A percentile compares a stretch with the other conserved stretches of the same genome.
Evolutionary conservation across 2,888 invertebrate genomes (phyloP).

Genomic region (Amiota communis): DNA sequence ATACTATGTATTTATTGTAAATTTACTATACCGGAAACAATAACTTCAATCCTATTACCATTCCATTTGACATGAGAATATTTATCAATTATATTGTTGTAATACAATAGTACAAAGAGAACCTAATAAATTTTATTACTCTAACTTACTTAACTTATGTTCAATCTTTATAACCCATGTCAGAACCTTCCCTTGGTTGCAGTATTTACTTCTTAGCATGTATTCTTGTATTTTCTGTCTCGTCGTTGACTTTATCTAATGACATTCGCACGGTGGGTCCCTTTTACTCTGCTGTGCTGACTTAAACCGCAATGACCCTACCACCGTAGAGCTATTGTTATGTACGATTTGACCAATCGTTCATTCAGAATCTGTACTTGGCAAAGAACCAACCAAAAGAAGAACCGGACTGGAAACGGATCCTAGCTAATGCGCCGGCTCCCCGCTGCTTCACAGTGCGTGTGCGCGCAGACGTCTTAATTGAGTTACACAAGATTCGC

Average conservation of each 20-base stretch:
- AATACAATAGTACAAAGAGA: no score
- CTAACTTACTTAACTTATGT: no score
- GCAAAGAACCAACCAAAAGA: background rate
- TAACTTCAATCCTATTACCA: no score
- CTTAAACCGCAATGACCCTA: conserved; percentile 58
- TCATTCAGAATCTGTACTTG: conserved; percentile 39
- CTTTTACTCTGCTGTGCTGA: background rate
- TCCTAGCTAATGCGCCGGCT: conserved; percentile 58
- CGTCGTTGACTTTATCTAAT: conserved; percentile 50
- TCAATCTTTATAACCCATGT: no score
- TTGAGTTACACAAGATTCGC: conserved; percentile 65
- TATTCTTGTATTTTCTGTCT: background rate
- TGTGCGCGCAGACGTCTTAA: conserved; percentile 64
- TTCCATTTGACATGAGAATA: no score
- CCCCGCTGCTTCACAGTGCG: conserved; percentile 66
- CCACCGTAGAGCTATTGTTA: conserved; percentile 52
- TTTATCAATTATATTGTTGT: no score
- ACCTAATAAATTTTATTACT: no score
- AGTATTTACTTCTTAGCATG: no score
- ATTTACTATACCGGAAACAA: no score
- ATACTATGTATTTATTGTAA: no score
- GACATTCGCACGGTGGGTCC: conserved; percentile 51
- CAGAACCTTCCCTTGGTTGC: no score
- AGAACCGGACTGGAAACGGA: conserved; percentile 36
- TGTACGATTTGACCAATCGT: conserved; percentile 30